These are phyloP conservation scores for Poecile montanus DNA, from an alignment of 2,797 vertebrate genomes.

Conservation along the genomic window DNA sequence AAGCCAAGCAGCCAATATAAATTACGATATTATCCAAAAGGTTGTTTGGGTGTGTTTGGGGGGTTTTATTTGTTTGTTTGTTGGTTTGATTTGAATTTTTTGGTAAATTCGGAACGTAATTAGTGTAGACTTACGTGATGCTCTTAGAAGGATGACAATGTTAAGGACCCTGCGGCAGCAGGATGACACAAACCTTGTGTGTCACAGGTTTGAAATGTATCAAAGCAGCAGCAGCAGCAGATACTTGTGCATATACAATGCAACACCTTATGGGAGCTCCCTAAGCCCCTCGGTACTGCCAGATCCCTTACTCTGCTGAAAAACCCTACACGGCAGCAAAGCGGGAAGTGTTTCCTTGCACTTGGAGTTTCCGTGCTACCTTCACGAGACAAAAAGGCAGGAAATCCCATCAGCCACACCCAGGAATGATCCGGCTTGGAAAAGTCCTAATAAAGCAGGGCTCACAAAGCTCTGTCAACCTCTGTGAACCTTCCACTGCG, in stretches of 20 bases:
- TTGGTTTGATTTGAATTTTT: not conserved
- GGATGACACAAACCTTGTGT: not conserved
- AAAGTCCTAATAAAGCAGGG: constrained; percentile 26
- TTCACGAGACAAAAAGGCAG: not conserved
- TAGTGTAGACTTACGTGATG: not conserved
- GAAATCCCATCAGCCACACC: constrained; percentile 59
- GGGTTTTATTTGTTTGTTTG: not conserved
- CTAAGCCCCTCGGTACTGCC: fast-evolving
- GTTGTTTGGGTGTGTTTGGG: not conserved
- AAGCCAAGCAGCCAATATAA: not conserved
- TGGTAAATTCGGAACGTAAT: not conserved
- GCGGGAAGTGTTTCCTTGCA: not conserved
- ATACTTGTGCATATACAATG: fast-evolving
- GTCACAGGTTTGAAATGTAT: not conserved
- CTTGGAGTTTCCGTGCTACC: not conserved
- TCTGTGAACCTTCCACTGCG: not conserved
- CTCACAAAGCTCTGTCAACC: not conserved
- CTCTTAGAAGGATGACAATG: not conserved
- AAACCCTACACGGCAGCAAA: not conserved
- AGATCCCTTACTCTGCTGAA: not conserved
- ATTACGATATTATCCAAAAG: not conserved
- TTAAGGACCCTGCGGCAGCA: not conserved
- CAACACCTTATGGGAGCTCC: not conserved
- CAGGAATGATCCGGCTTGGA: not conserved
- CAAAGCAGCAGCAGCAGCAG: not conserved